These are phyloP conservation scores for Tenebrio molitor DNA, from an alignment of 1,140 invertebrate genomes.

Conservation along the genomic window DNA sequence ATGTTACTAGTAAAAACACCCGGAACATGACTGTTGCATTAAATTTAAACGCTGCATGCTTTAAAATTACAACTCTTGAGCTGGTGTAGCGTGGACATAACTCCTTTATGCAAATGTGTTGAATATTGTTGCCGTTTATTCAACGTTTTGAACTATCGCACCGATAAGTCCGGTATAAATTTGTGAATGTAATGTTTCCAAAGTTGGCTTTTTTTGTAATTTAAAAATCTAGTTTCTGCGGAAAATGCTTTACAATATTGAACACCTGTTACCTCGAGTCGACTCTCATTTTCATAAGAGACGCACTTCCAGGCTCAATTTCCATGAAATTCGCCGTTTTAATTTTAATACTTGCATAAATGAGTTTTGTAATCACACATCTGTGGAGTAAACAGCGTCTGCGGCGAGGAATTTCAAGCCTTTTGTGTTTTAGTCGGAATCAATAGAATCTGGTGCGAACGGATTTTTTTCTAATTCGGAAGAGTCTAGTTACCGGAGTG, in stretches of 20 bases:
- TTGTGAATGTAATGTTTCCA: not conserved
- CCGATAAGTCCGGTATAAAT: not conserved
- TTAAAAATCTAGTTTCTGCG: no score
- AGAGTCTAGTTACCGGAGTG: not conserved
- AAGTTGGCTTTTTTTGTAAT: no score
- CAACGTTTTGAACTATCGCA: slow-evolving; percentile 4
- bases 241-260: not conserved
- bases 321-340: no score
- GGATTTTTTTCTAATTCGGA: not conserved
- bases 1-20: slow-evolving; percentile 3
- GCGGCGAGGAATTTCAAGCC: no score
- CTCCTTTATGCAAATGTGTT: slow-evolving; percentile 8
- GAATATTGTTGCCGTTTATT: slow-evolving; percentile 20
- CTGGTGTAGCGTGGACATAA: not conserved
- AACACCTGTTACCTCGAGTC: slow-evolving; percentile 11
- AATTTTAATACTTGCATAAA: no score
- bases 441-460: no score
- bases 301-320: no score
- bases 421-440: no score
- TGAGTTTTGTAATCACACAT: no score
- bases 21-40: slow-evolving; percentile 25
- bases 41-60: slow-evolving; percentile 26
- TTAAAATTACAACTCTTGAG: slow-evolving; percentile 15
- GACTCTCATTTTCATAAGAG: slow-evolving; percentile 1
- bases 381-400: no score